Evolutionary conservation across 2,113 vertebrate genomes (phyloP).

Genomic region (Zosterops pallidus): DNA sequence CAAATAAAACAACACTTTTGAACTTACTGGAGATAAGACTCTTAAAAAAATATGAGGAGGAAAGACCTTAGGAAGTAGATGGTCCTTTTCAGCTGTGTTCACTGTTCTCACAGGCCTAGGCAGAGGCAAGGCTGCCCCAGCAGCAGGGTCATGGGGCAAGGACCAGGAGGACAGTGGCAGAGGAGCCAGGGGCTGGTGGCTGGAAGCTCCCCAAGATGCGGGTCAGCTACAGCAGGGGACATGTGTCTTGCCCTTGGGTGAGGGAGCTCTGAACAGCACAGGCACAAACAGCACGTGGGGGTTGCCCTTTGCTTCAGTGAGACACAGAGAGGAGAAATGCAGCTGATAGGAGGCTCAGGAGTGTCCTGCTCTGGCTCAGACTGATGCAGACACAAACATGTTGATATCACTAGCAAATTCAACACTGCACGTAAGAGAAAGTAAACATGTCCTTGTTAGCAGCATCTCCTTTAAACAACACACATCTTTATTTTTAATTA

Average conservation of each 20-base stretch:
- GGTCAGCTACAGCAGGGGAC: background rate
- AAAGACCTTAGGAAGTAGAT: background rate
- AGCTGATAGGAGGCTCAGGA: background rate
- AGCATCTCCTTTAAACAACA: background rate
- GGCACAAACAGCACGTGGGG: background rate
- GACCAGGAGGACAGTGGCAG: background rate
- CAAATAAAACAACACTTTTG: background rate
- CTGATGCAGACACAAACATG: background rate
- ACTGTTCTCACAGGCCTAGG: background rate
- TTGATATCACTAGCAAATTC: background rate
- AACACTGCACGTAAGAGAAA: background rate
- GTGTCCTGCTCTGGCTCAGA: accelerated
- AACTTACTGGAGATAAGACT: background rate
- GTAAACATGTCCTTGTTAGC: background rate
- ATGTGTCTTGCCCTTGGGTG: background rate
- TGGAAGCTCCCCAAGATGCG: background rate
- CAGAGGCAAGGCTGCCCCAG: background rate
- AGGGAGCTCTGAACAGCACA: background rate
- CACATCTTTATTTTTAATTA: background rate
- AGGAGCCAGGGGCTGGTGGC: background rate
- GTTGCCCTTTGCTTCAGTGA: background rate
- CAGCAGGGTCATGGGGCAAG: background rate
- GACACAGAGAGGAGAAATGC: background rate
- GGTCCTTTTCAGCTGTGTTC: background rate
- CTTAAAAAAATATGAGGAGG: background rate